Percentiles rank a stretch among this genome's conserved stretches.
Evolutionary conservation across 2,113 vertebrate species (phyloP).

Genomic region (Ammodytes dubius): DNA sequence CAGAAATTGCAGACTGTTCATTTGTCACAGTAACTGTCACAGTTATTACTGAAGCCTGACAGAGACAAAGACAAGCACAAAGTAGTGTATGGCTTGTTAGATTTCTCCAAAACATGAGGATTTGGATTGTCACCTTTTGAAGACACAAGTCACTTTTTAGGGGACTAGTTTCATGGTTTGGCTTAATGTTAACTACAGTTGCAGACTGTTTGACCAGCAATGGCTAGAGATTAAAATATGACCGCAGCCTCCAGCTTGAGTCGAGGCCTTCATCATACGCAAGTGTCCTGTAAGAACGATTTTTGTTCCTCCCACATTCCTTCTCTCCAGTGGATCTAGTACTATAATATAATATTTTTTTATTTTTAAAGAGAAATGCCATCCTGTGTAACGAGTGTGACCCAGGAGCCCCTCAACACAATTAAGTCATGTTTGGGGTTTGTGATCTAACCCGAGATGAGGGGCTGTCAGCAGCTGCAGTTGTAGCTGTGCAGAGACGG

Average conservation of each 20-base stretch:
- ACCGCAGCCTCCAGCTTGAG: slow-evolving; percentile 34
- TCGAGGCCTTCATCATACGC: slow-evolving; percentile 11
- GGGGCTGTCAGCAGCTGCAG: slow-evolving; percentile 68
- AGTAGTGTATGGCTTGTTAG: background rate
- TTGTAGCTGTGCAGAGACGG: slow-evolving; percentile 26
- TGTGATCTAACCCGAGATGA: slow-evolving; percentile 64
- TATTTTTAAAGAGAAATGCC: slow-evolving; percentile 37
- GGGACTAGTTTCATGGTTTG: background rate
- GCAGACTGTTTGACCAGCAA: slow-evolving; percentile 13
- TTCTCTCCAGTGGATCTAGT: slow-evolving; percentile 6
- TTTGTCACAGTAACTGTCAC: slow-evolving; percentile 21
- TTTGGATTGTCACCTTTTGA: background rate
- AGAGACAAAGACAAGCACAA: background rate
- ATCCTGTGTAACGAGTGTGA: slow-evolving; percentile 47
- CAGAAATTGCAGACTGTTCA: slow-evolving; percentile 10
- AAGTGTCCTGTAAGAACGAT: slow-evolving; percentile 21
- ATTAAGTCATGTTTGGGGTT: slow-evolving; percentile 65
- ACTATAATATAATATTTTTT: slow-evolving; percentile 42
- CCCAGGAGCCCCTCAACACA: slow-evolving; percentile 38
- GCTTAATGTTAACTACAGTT: background rate
- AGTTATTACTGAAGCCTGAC: background rate
- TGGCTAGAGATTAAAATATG: slow-evolving; percentile 13
- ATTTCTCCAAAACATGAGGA: background rate
- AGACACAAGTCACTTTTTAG: background rate
- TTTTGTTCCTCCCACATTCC: background rate